Evolutionary conservation across 2,797 vertebrate genomes (phyloP), one percentile per base, ranked within the genome.

Genomic region (Mus caroli): DNA sequence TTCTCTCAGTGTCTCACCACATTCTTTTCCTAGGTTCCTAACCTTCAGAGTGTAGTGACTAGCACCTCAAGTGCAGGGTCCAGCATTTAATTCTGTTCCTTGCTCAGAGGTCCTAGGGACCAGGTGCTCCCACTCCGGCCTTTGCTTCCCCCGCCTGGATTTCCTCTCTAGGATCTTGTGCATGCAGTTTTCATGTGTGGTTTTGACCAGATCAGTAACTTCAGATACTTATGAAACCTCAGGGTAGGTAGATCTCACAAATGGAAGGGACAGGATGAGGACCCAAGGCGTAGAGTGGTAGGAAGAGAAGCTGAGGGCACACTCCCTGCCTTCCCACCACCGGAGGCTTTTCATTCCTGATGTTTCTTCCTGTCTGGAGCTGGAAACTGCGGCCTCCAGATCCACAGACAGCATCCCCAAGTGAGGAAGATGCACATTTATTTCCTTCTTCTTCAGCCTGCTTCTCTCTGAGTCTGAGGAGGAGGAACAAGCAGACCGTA

Each of bases 121-220:
- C 14, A 28, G 37, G 19, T 6, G 28, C 11, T 1, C 8, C 43
- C 60, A 54, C 95, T 91, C 79, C 56, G 28, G 58, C 50, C 79
- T 26, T 75, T 28, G 67, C 92, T 84, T 67, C 50, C 43, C 15
- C 77, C 31, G 3, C 17, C 11, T 4, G 2, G 4, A 37, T 75
- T 89, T 79, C 60, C 90, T 88, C 40, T 50, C 52, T 75, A 43
- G 79, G 62, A 56, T 56, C 9, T 12, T 40, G 46, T 52, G 28
- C 56, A 11, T 31, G 1, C 46, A 43, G 24, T 26, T 43, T 92
- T 87, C 78, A 4, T 87, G 73, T 95, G 58, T 95, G 56, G 34
- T 83, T 62, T 85, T 97, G 69, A 96, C 67, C 78, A 22, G 94
- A 95, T 95, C 87, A 92, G 90, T 37, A 82, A 79, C 69, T 22